These are phyloP conservation scores for Dicycla oo DNA, from an alignment of 2,888 invertebrate species.

Conservation along the genomic window DNA sequence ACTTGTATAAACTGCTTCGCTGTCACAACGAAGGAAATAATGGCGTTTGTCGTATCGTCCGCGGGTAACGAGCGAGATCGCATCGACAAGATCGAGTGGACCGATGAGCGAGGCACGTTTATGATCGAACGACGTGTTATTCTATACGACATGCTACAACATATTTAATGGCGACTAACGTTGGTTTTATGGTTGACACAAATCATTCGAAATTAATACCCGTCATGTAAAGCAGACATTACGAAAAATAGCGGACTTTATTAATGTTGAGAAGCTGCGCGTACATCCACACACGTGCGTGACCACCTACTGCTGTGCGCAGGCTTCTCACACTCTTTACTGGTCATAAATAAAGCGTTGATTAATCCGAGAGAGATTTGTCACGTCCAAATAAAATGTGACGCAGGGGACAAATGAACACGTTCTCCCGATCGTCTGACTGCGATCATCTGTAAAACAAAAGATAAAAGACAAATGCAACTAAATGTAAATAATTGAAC, in stretches of 20 bases:
- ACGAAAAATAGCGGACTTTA: slow-evolving; percentile 54
- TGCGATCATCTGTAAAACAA: slow-evolving; percentile 54
- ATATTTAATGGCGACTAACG: slow-evolving; percentile 56
- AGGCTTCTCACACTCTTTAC: slow-evolving; percentile 56
- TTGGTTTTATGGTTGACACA: slow-evolving; percentile 53
- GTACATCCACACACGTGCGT: slow-evolving; percentile 47
- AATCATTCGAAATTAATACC: slow-evolving; percentile 62
- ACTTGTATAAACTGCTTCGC: slow-evolving; percentile 70
- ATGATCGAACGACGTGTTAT: slow-evolving; percentile 74
- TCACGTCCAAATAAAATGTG: slow-evolving; percentile 53
- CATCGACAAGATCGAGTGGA: slow-evolving; percentile 72
- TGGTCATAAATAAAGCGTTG: slow-evolving; percentile 51
- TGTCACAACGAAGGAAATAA: slow-evolving; percentile 76
- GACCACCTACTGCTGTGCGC: slow-evolving; percentile 54
- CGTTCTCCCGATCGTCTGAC: slow-evolving; percentile 33
- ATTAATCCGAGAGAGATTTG: slow-evolving; percentile 55
- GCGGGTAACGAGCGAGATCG: slow-evolving; percentile 72
- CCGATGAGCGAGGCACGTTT: slow-evolving; percentile 58
- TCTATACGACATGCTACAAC: slow-evolving; percentile 58
- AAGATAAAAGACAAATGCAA: slow-evolving; percentile 60
- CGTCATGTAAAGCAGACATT: slow-evolving; percentile 54
- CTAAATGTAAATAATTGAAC: slow-evolving; percentile 67
- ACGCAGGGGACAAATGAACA: slow-evolving; percentile 54
- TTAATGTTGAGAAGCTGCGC: slow-evolving; percentile 43
- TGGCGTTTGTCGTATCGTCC: slow-evolving; percentile 69